Conservation (phyloP, 2,113 vertebrate genomes). For the Notarius lentiginosus region DNA sequence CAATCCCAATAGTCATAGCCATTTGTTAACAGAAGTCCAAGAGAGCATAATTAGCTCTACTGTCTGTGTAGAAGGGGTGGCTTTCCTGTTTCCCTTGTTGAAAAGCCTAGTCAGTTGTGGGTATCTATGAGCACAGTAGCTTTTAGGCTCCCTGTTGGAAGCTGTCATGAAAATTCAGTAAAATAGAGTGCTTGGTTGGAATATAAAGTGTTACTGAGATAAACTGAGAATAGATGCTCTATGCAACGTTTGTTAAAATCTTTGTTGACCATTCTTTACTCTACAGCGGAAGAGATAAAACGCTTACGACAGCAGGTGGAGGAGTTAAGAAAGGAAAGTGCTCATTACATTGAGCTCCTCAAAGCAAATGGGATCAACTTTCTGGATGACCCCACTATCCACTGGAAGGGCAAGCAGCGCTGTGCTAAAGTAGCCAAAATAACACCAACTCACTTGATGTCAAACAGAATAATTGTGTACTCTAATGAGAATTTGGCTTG, state of each 20-base stretch:
- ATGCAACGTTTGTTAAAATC: not conserved
- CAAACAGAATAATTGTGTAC: conserved; percentile 92
- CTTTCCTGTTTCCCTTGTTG: not conserved
- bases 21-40: not conserved
- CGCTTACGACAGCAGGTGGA: conserved; percentile 88
- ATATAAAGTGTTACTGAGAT: not conserved
- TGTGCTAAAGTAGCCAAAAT: conserved; percentile 87
- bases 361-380: conserved; percentile 94
- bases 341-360: conserved; percentile 90
- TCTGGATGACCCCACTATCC: conserved; percentile 92
- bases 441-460: conserved; percentile 82
- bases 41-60: not conserved
- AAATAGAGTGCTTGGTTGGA: not conserved
- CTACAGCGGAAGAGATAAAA: conserved; percentile 91
- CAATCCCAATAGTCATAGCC: not conserved
- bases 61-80: not conserved
- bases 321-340: conserved; percentile 89
- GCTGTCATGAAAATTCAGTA: not conserved
- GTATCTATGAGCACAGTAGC: not conserved
- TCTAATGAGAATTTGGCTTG: conserved; percentile 82
- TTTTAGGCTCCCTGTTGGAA: not conserved
- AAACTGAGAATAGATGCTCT: not conserved
- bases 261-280: conserved; percentile 29
- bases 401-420: conserved; percentile 94
- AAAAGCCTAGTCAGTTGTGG: not conserved